Conservation (phyloP, 2,797 vertebrate genomes). For the Percopsis omiscomaycus region DNA sequence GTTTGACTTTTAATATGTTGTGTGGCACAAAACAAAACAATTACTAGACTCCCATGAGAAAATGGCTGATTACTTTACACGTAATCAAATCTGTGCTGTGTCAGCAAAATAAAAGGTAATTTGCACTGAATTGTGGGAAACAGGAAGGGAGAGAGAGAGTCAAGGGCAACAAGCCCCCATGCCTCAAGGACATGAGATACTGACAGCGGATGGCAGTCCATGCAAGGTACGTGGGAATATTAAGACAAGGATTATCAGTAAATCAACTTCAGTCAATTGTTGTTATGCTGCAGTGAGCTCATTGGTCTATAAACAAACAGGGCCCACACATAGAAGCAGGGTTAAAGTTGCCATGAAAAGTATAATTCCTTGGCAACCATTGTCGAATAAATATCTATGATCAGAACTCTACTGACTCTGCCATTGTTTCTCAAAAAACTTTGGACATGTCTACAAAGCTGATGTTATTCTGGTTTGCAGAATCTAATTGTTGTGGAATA, state of each 20-base stretch:
- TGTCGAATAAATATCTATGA: no score
- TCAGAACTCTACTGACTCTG: no score
- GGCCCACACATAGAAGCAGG: constrained; percentile 22
- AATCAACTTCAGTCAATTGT: constrained; percentile 57
- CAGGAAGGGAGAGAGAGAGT: constrained; percentile 34
- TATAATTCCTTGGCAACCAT: background rate
- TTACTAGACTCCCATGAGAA: constrained; percentile 49
- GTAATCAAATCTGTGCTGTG: constrained; percentile 56
- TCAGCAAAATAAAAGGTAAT: constrained; percentile 64
- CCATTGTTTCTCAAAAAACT: no score
- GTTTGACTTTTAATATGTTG: constrained; percentile 42
- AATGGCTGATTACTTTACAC: constrained; percentile 37
- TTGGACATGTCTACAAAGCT: no score
- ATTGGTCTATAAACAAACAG: constrained; percentile 49
- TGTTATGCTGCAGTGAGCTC: constrained; percentile 26
- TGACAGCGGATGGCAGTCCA: constrained; percentile 43
- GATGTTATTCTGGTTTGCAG: no score
- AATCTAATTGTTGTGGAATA: no score
- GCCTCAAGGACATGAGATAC: constrained; percentile 70
- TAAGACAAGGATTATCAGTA: constrained; percentile 59
- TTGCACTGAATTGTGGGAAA: constrained; percentile 16
- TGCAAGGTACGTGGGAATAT: constrained; percentile 37
- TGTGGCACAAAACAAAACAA: constrained; percentile 44
- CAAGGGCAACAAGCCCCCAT: constrained; percentile 67
- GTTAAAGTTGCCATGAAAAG: constrained; percentile 3